Base-by-base conservation (phyloP, 2,797 vertebrate genomes). In the Rhabdomys pumilio region DNA sequence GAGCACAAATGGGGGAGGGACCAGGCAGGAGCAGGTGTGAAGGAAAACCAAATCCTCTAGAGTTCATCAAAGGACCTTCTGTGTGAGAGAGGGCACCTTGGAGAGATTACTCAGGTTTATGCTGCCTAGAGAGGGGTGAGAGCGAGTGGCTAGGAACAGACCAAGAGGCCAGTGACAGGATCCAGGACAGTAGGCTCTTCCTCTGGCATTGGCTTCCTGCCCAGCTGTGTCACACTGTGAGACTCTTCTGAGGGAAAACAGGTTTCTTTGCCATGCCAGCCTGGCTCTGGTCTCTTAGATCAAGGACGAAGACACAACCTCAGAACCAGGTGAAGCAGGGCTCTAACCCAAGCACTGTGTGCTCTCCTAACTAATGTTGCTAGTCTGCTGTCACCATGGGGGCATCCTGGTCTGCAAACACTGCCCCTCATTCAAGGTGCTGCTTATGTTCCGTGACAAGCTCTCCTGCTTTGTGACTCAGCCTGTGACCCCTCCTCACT, bases 41-140 rank as follows among this genome's bases (percentile, higher is more conserved):
- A 91, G 84, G 80, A 73, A 96, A 94, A 84, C 34, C 41, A 34
- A 77, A 55, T 67, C 59, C 91, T 95, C 61, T 84, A 93, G 97
- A 89, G 89, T 92, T 81, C 85, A 91, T 94, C 77, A 89, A 89
- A 97, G 94, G 90, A 73, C 80, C 55, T 81, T 94, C 90, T 96
- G 81, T 85, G 92, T 83, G 84, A 88, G 81, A 90, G 81, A 65
- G 95, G 91, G 50, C 19, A 67, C 80, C 92, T 69, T 87, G 89
- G 59, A 67, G 41, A 77, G 93, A 89, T 73, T 91, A 24, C 13
- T 4, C 0, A 50, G 86, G 94, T 76, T 91, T 73, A 63, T 1
- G 4, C 87, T 0, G 91, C 82, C 85, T 95, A 86, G 77, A 92
- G 82, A 95, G 29, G 84, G 44, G 53, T 38, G 57, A 55, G 59